Percentiles rank a stretch among this genome's conserved stretches.
Evolutionary conservation across 2,113 vertebrate genomes (phyloP).

Genomic region (Trinectes maculatus): DNA sequence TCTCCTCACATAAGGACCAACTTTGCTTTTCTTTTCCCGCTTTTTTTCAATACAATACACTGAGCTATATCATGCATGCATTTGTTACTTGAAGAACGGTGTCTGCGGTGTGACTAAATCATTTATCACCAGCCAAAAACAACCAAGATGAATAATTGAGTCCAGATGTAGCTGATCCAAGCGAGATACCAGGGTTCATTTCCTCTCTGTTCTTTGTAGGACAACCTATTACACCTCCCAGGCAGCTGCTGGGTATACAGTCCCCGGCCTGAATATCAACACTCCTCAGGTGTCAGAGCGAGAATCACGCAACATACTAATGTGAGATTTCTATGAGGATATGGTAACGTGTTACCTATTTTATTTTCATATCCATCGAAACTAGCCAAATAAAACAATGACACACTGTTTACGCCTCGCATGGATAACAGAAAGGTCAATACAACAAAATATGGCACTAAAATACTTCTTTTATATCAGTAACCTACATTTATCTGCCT

Average conservation of each 20-base stretch:
- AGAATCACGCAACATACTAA: slow-evolving; percentile 59
- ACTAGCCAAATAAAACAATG: neutral
- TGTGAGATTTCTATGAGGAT: no score
- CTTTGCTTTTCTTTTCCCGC: slow-evolving; percentile 1
- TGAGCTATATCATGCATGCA: slow-evolving; percentile 61
- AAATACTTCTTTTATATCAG: no score
- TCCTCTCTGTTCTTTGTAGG: slow-evolving; percentile 97
- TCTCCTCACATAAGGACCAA: neutral
- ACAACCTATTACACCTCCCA: slow-evolving; percentile 97
- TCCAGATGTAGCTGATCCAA: slow-evolving; percentile 96
- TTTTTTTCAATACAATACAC: slow-evolving; percentile 19
- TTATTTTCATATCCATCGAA: neutral
- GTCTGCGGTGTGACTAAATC: slow-evolving; percentile 92
- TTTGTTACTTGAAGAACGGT: slow-evolving; percentile 84
- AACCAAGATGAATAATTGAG: slow-evolving; percentile 88
- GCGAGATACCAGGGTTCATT: slow-evolving; percentile 97
- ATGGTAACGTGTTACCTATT: neutral
- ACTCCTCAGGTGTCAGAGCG: slow-evolving; percentile 80
- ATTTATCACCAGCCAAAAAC: slow-evolving; percentile 97
- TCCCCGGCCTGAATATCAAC: slow-evolving; percentile 90
- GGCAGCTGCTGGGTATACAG: slow-evolving; percentile 86
- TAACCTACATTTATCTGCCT: no score
- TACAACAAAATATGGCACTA: no score
- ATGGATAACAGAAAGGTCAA: no score
- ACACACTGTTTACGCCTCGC: neutral